phyloP scores from a whole-genome alignment of 1,140 invertebrate species.

The Ganaspis sp. region DNA sequence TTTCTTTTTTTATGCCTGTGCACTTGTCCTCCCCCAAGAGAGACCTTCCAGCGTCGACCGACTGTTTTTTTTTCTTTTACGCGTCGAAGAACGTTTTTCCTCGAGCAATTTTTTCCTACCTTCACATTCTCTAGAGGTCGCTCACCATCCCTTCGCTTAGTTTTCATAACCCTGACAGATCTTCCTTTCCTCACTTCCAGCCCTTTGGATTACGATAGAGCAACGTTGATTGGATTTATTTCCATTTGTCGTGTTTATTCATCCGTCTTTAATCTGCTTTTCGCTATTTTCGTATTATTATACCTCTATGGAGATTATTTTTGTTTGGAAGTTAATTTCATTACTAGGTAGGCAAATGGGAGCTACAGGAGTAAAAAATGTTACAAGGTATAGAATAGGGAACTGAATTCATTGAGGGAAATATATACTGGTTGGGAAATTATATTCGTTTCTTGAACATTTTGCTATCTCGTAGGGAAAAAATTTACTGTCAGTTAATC shows the following conservation, averaged over 20 bases:
- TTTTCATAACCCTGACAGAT: slow-evolving; percentile 7
- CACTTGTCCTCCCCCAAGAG: slow-evolving; percentile 38
- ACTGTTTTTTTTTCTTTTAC: slow-evolving; percentile 59
- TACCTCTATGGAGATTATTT: too few relatives aligned
- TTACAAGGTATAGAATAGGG: too few relatives aligned
- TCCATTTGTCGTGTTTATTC: not conserved
- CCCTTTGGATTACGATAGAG: slow-evolving; percentile 4
- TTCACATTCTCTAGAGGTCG: not conserved
- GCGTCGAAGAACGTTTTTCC: slow-evolving; percentile 57
- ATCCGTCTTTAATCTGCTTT: not conserved
- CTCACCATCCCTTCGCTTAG: not conserved
- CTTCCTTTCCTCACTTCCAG: not conserved
- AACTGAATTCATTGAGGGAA: too few relatives aligned
- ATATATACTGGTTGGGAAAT: too few relatives aligned
- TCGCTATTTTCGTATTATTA: too few relatives aligned
- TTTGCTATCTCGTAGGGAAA: too few relatives aligned
- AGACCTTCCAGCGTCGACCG: slow-evolving; percentile 39
- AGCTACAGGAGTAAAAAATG: too few relatives aligned
- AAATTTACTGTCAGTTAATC: too few relatives aligned
- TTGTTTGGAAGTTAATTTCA: too few relatives aligned
- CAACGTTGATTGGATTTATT: not conserved
- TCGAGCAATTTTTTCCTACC: slow-evolving; percentile 56
- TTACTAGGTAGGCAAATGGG: too few relatives aligned
- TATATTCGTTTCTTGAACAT: too few relatives aligned
- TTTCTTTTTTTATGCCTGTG: slow-evolving; percentile 32